Percentiles rank a stretch among this genome's conserved stretches.
Evolutionary conservation across 37 sponge, comb jelly and placozoan genomes (phyloP).

Genomic region (Hexactinellida sp.): DNA sequence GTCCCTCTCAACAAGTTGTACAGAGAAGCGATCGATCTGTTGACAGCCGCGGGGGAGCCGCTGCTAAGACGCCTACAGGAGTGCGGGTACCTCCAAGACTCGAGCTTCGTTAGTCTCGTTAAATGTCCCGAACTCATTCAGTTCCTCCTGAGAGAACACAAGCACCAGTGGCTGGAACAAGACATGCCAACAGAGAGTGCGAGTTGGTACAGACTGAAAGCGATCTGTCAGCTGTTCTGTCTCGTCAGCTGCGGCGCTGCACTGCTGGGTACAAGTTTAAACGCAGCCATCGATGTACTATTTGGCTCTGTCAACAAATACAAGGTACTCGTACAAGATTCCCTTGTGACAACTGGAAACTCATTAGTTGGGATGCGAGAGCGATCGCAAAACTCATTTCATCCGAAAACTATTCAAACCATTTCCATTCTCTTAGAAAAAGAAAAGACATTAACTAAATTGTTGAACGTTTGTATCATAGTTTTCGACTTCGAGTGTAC

Average conservation of each 20-base stretch:
- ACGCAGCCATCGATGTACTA: constrained; percentile 13
- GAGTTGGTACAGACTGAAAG: background rate
- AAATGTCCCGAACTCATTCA: background rate
- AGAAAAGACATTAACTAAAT: background rate
- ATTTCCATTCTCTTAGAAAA: constrained; percentile 2
- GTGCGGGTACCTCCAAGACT: background rate
- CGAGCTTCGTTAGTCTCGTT: background rate
- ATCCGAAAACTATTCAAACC: constrained; percentile 3
- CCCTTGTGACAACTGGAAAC: constrained; percentile 8
- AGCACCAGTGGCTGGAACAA: background rate
- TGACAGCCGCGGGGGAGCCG: background rate
- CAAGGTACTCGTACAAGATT: constrained; percentile 15
- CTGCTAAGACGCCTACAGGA: background rate
- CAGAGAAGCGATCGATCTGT: background rate
- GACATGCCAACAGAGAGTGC: background rate
- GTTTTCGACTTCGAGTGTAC: background rate
- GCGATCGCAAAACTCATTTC: background rate
- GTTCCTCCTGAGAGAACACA: background rate
- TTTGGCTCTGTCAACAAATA: background rate
- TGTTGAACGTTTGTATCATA: background rate
- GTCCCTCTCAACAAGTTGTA: background rate
- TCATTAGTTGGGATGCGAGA: constrained; percentile 2
- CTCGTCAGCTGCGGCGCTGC: background rate
- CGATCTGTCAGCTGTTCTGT: background rate
- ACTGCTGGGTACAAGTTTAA: background rate